A percentile compares a stretch with the other conserved stretches of the same genome.
These are phyloP conservation scores for Macquaria ambigua DNA, from an alignment of 2,113 vertebrate genomes.

Conservation along the genomic window DNA sequence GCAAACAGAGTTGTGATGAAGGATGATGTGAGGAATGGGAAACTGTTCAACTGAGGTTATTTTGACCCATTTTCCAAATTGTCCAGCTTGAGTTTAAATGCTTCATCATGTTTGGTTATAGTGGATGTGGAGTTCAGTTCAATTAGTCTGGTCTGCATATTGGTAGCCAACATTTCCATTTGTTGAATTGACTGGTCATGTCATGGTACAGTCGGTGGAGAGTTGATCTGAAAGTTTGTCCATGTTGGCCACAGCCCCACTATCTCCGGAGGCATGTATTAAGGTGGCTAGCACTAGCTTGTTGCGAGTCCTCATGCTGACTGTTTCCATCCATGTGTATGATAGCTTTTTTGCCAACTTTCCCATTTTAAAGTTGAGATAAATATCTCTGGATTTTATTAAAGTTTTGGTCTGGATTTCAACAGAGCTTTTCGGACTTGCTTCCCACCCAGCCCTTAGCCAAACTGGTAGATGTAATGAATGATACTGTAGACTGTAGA, in stretches of 20 bases:
- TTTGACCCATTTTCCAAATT: too few relatives aligned
- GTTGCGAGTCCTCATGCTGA: neutral
- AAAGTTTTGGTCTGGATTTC: neutral
- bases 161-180: neutral
- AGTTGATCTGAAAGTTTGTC: neutral
- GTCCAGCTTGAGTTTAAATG: neutral
- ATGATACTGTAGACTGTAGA: neutral
- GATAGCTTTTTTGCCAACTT: neutral
- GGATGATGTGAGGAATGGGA: neutral
- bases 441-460: neutral
- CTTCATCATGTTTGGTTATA: neutral
- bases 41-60: too few relatives aligned
- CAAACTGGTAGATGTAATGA: neutral
- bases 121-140: neutral
- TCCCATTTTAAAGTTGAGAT: too few relatives aligned
- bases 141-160: neutral
- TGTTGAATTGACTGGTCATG: neutral
- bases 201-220: neutral
- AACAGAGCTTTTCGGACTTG: neutral
- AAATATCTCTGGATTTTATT: neutral
- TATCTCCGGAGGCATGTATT: neutral
- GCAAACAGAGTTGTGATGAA: neutral
- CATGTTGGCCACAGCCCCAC: neutral
- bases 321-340: neutral
- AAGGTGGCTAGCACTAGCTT: neutral